Evolutionary conservation across 23 tunicate genomes (phyloP).

Genomic region (Oikopleura albicans): DNA sequence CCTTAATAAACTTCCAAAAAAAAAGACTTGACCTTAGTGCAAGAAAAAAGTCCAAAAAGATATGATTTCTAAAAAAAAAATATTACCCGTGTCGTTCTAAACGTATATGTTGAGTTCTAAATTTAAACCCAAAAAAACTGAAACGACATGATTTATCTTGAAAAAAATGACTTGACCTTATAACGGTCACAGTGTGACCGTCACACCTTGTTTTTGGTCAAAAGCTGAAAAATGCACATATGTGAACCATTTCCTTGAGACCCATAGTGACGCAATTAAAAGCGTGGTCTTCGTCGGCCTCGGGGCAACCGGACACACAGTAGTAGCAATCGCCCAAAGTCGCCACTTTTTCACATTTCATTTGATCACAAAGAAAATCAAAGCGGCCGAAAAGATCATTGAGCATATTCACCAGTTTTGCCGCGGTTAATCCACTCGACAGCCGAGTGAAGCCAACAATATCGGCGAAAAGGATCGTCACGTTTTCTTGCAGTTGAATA

Average conservation of each 20-base stretch:
- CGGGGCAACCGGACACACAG: slow-evolving; percentile 95
- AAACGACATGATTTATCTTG: no score
- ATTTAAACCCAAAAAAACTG: no score
- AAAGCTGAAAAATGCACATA: no score
- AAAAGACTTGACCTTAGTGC: no score
- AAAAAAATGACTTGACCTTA: no score
- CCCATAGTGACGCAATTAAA: slow-evolving; percentile 91
- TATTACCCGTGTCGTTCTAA: no score
- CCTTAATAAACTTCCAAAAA: no score
- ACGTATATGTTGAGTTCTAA: no score
- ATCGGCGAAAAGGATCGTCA: slow-evolving; percentile 15
- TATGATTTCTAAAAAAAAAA: no score
- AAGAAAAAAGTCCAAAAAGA: no score
- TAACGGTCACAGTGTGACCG: no score
- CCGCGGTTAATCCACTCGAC: slow-evolving; percentile 71
- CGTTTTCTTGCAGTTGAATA: neutral
- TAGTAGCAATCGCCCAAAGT: slow-evolving; percentile 97
- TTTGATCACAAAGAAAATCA: slow-evolving; percentile 45
- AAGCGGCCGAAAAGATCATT: slow-evolving; percentile 82
- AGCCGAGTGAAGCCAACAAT: slow-evolving; percentile 32
- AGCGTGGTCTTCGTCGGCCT: slow-evolving; percentile 47
- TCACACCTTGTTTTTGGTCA: no score
- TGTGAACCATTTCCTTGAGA: slow-evolving; percentile 17
- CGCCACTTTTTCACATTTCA: slow-evolving; percentile 82
- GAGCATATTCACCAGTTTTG: slow-evolving; percentile 45